These are phyloP conservation scores for Denticeps clupeoides DNA, from an alignment of 2,797 vertebrate genomes.

Conservation along the genomic window DNA sequence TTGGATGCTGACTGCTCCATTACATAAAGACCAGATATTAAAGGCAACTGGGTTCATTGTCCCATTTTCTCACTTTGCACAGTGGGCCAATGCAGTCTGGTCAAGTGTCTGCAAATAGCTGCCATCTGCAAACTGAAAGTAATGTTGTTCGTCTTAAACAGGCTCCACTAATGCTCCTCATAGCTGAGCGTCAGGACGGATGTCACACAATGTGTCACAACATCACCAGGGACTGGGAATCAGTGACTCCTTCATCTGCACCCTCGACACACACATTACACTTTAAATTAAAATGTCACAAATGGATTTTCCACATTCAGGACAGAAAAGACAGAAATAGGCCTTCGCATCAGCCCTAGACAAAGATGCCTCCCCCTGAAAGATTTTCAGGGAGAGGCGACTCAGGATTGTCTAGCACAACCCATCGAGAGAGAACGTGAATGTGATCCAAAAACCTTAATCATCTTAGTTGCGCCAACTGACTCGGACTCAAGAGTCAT, in stretches of 20 bases:
- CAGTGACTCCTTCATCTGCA: background rate
- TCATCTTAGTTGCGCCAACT: constrained; percentile 26
- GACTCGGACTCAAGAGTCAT: constrained; percentile 25
- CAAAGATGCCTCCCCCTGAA: no score
- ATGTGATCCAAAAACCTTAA: constrained; percentile 29
- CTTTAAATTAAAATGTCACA: constrained; percentile 2
- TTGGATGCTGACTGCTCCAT: no score
- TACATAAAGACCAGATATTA: no score
- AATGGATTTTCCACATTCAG: no score
- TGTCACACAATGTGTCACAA: constrained; percentile 27
- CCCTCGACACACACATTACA: background rate
- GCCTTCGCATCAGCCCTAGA: no score
- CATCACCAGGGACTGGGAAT: constrained; percentile 2
- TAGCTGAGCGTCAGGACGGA: constrained; percentile 41
- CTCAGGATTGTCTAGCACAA: no score
- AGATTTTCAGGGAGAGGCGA: no score
- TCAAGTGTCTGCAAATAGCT: constrained; percentile 52
- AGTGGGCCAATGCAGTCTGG: constrained; percentile 46
- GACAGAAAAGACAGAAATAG: no score
- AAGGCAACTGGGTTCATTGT: constrained; percentile 13
- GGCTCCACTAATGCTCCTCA: constrained; percentile 38
- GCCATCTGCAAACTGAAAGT: constrained; percentile 45
- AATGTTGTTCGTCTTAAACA: constrained; percentile 50
- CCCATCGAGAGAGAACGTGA: constrained; percentile 8
- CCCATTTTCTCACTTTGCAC: constrained; percentile 46